Evolutionary conservation across 2,888 invertebrate genomes (phyloP).

Genomic region (Gortyna flavago): DNA sequence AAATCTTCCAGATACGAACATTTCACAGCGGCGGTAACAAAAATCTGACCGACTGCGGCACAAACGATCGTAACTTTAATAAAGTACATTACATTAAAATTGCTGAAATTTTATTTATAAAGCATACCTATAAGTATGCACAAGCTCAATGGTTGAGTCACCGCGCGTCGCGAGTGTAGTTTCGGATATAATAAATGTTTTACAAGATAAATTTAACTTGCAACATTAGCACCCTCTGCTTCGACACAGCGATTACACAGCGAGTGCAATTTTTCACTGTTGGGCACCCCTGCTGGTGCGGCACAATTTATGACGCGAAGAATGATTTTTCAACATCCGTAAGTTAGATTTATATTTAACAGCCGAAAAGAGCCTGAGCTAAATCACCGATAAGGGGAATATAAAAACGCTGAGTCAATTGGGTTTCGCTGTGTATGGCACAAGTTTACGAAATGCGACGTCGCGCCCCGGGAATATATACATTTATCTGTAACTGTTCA

Average conservation of each 20-base stretch:
- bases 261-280: slow-evolving; percentile 87
- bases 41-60: slow-evolving; percentile 34
- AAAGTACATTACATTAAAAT: slow-evolving; percentile 40
- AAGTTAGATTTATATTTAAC: slow-evolving; percentile 87
- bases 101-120: slow-evolving; percentile 20
- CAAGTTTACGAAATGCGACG: slow-evolving; percentile 60
- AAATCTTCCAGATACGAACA: slow-evolving; percentile 56
- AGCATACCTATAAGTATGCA: slow-evolving; percentile 24
- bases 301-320: slow-evolving; percentile 86
- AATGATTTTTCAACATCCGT: slow-evolving; percentile 88
- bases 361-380: slow-evolving; percentile 79
- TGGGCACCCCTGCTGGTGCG: slow-evolving; percentile 81
- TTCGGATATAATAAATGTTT: slow-evolving; percentile 84
- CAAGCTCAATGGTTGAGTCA: slow-evolving; percentile 67
- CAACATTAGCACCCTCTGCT: slow-evolving; percentile 87
- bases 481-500: slow-evolving; percentile 61
- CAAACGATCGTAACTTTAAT: slow-evolving; percentile 45
- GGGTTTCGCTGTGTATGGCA: slow-evolving; percentile 62
- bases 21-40: slow-evolving; percentile 40
- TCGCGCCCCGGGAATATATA: slow-evolving; percentile 48
- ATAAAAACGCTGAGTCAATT: slow-evolving; percentile 77
- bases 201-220: slow-evolving; percentile 85
- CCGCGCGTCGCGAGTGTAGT: slow-evolving; percentile 71
- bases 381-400: slow-evolving; percentile 77
- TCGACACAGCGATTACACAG: slow-evolving; percentile 85